phyloP scores from a whole-genome alignment of 2,113 vertebrate genomes.

The Phrynosoma platyrhinos region DNA sequence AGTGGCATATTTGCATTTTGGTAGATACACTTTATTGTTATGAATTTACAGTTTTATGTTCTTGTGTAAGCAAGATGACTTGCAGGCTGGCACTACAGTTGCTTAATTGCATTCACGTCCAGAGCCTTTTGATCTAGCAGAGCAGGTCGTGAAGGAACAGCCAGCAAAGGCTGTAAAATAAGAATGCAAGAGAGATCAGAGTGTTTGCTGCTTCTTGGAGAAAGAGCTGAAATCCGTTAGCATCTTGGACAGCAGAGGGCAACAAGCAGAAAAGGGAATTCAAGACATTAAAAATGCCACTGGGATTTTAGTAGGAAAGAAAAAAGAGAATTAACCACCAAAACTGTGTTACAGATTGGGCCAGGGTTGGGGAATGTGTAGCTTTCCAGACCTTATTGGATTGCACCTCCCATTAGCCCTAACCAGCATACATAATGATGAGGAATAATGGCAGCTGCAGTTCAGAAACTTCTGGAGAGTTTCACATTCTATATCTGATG shows the following conservation, averaged over 20 bases:
- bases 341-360: background rate
- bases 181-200: background rate
- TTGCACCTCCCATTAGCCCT: background rate
- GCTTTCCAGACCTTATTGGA: background rate
- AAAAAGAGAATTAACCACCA: background rate
- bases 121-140: background rate
- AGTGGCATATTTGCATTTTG: too few relatives aligned
- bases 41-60: too few relatives aligned
- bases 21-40: too few relatives aligned
- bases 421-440: background rate
- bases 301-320: background rate
- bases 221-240: background rate
- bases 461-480: background rate
- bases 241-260: background rate
- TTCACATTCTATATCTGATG: background rate
- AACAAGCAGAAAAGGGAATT: background rate
- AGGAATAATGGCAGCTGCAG: background rate
- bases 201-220: background rate
- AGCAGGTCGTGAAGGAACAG: background rate
- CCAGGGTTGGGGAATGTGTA: background rate
- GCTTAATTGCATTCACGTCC: background rate
- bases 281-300: background rate
- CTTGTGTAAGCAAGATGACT: background rate
- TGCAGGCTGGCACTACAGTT: background rate
- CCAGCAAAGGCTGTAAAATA: background rate